A percentile compares a stretch with the other conserved stretches of the same genome.
Conservation (phyloP, 2,797 vertebrate genomes). For the Girardinus metallicus region DNA sequence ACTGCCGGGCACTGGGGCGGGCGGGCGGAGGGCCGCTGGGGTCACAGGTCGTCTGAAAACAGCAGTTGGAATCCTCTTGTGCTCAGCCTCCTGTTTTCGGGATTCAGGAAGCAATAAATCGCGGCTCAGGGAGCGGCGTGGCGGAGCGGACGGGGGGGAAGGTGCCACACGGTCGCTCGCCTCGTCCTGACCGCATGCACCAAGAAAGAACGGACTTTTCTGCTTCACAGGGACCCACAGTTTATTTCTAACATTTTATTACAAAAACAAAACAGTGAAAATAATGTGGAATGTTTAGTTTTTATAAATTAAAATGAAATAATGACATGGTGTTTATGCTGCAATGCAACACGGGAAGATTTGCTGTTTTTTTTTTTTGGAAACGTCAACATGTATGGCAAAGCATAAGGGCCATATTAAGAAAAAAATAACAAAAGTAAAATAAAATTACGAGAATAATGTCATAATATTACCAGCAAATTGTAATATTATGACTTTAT, state of each 20-base stretch:
- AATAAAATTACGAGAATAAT: no score
- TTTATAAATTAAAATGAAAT: not conserved
- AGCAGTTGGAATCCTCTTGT: constrained; percentile 75
- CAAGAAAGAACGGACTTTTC: constrained; percentile 33
- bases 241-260: not conserved
- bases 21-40: constrained; percentile 10
- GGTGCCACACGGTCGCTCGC: constrained; percentile 75
- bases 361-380: not conserved
- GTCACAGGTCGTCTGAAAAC: constrained; percentile 47
- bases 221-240: not conserved
- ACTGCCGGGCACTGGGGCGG: constrained; percentile 36
- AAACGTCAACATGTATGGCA: not conserved
- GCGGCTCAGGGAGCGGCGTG: constrained; percentile 67
- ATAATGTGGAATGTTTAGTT: not conserved
- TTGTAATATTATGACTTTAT: no score
- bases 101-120: constrained; percentile 83
- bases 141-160: constrained; percentile 52
- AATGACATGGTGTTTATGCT: not conserved
- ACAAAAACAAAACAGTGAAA: not conserved
- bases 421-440: no score
- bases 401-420: no score
- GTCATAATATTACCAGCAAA: no score
- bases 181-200: constrained; percentile 56
- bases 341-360: not conserved
- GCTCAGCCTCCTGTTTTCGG: constrained; percentile 62